Conservation (phyloP, 2,113 vertebrate genomes). For the Bolborhynchus lineola region DNA sequence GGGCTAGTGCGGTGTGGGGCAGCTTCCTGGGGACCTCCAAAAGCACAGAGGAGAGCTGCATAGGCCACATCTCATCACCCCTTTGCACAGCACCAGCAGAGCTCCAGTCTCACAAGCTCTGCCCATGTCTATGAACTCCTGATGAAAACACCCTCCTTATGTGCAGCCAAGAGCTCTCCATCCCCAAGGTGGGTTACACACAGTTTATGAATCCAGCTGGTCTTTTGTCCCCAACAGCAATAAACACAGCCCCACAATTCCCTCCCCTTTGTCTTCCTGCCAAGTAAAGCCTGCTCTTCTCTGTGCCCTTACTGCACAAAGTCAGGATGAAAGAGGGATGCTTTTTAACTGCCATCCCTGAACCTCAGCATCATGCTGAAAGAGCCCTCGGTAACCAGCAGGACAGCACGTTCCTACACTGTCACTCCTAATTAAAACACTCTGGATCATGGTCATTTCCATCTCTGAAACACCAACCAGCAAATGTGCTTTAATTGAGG, state of each 20-base stretch:
- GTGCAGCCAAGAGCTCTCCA: not conserved
- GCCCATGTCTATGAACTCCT: not conserved
- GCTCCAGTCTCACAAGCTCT: not conserved
- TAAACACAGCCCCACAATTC: not conserved
- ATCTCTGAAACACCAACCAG: not conserved
- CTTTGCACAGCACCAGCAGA: not conserved
- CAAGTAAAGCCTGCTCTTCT: not conserved
- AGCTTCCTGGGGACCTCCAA: not conserved
- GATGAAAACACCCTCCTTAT: not conserved
- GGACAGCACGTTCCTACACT: not conserved
- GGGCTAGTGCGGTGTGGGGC: not conserved
- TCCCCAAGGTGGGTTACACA: not conserved
- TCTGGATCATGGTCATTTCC: not conserved
- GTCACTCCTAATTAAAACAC: not conserved
- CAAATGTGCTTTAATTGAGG: not conserved
- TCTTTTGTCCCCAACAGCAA: not conserved
- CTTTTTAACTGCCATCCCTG: not conserved
- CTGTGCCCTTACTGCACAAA: not conserved
- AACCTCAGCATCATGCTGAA: not conserved
- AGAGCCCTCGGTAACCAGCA: not conserved
- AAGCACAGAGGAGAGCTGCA: not conserved
- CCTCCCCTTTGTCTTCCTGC: not conserved
- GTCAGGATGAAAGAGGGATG: not conserved
- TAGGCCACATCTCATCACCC: accelerated
- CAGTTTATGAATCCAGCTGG: not conserved